A percentile compares a stretch with the other conserved stretches of the same genome.
Conservation (phyloP, 2,888 invertebrate species). For the Aporophyla lueneburgensis region DNA sequence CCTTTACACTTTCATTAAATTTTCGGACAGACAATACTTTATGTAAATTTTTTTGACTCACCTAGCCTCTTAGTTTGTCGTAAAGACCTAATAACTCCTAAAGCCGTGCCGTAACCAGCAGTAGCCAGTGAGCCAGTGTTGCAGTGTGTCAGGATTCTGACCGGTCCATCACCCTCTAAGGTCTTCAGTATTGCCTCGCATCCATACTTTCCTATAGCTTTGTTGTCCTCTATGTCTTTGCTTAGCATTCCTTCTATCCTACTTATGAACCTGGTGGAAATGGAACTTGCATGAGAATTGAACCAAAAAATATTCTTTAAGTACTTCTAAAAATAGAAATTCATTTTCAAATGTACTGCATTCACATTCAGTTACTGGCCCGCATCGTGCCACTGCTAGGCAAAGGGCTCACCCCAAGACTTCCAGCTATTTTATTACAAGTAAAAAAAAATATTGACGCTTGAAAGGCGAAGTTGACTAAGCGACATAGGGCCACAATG, state of each 20-base stretch:
- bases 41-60: constrained; percentile 76
- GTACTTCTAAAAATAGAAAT: neutral
- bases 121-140: constrained; percentile 99
- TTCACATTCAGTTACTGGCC: neutral
- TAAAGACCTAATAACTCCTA: constrained; percentile 98
- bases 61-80: constrained; percentile 93
- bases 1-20: neutral
- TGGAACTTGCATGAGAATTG: neutral
- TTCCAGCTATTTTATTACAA: neutral
- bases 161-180: constrained; percentile 90
- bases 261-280: constrained; percentile 93
- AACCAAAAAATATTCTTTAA: neutral
- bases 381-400: too few species aligned
- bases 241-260: constrained; percentile 95
- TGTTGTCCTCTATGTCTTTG: constrained; percentile 97
- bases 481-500: too few species aligned
- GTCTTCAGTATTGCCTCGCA: constrained; percentile 94
- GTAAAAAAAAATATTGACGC: neutral
- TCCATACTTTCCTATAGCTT: constrained; percentile 96
- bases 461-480: too few species aligned
- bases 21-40: neutral
- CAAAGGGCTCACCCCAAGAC: too few species aligned
- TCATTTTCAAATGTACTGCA: neutral
- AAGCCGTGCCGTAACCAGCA: constrained; percentile 98
- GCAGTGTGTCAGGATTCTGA: constrained; percentile 98